Conservation (phyloP, 2,888 invertebrate species). For the Cremastobaeus sp. region DNA sequence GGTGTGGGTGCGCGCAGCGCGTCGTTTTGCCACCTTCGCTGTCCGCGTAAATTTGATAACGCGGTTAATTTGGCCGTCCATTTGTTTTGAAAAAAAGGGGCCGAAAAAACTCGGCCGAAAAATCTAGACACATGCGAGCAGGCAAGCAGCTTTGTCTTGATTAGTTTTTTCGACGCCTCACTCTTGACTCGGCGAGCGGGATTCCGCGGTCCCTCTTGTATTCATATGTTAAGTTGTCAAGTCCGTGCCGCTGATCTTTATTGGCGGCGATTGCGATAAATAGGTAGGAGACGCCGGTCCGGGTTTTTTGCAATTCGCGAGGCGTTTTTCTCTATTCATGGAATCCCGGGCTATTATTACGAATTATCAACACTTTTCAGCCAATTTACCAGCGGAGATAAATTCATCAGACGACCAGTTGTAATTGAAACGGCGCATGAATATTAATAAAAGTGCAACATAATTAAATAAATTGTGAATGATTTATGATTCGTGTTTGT, state of each 20-base stretch:
- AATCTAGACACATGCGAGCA: conserved; percentile 33
- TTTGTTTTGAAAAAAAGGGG: conserved; percentile 39
- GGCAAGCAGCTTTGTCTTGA: conserved; percentile 52
- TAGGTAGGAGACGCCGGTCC: conserved; percentile 5
- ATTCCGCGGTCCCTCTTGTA: conserved; percentile 20
- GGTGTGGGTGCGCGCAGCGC: neutral
- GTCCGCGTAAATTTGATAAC: conserved; percentile 53
- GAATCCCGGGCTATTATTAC: neutral
- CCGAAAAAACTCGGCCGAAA: neutral
- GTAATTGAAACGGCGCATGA: neutral
- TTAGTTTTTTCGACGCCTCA: conserved; percentile 27
- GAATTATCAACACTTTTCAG: too few species aligned
- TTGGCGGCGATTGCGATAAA: conserved; percentile 33
- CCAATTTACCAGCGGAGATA: too few species aligned
- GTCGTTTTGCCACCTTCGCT: too few species aligned
- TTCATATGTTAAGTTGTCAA: conserved; percentile 37
- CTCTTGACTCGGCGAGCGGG: conserved; percentile 23
- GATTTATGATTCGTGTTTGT: conserved; percentile 5
- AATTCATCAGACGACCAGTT: too few species aligned
- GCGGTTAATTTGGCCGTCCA: conserved; percentile 53
- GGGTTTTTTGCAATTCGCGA: neutral
- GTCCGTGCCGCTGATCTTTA: conserved; percentile 14
- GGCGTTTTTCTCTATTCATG: neutral
- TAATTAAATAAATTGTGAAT: conserved; percentile 5
- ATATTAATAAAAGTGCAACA: neutral